phyloP scores from a whole-genome alignment of 2,888 invertebrate genomes.

The Camponotus fellah region DNA sequence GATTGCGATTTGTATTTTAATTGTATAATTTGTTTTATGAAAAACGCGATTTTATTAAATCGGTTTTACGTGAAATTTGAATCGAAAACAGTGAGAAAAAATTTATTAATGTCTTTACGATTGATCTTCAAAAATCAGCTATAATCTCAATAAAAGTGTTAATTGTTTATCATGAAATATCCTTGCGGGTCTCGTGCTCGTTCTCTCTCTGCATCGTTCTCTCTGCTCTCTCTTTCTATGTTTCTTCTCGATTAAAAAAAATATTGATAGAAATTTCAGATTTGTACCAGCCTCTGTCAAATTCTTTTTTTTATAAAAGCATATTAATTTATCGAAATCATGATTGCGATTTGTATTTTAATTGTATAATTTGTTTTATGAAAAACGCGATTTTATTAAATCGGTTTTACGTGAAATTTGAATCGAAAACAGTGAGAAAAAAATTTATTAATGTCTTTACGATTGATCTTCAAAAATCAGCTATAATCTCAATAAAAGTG shows the following conservation, averaged over 20 bases:
- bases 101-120: background rate
- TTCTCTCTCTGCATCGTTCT: slow-evolving; percentile 13
- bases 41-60: background rate
- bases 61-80: background rate
- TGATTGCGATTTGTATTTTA: no score
- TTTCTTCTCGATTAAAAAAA: slow-evolving; percentile 22
- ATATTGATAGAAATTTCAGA: background rate
- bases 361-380: background rate
- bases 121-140: background rate
- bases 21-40: background rate
- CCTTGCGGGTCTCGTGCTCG: slow-evolving; percentile 60
- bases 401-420: background rate
- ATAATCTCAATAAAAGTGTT: background rate
- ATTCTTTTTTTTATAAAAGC: background rate
- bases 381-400: background rate
- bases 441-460: background rate
- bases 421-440: background rate
- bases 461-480: background rate
- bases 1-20: no score
- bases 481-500: background rate
- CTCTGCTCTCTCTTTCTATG: slow-evolving; percentile 25
- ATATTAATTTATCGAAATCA: background rate
- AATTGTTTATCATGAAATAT: slow-evolving; percentile 58
- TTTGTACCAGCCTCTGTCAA: background rate
- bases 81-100: background rate